Percentiles rank a stretch among this genome's conserved stretches.
phyloP scores from a whole-genome alignment of 2,888 invertebrate species.

The Aleiodes testaceus region DNA sequence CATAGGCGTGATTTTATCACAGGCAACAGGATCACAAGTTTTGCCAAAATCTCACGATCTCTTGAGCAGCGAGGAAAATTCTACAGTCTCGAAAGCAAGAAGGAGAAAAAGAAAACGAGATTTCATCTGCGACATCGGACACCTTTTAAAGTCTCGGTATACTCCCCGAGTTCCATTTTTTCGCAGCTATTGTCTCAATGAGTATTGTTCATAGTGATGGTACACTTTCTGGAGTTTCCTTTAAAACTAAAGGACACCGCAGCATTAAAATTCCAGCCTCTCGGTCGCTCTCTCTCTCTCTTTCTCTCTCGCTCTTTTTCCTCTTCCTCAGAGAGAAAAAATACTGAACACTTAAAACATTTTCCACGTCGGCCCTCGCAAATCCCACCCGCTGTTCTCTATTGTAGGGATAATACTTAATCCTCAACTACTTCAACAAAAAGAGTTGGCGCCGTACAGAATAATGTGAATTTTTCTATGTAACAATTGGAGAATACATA shows the following conservation, averaged over 20 bases:
- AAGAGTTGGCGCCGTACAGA: conserved; percentile 67
- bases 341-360: background rate
- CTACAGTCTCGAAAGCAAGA: background rate
- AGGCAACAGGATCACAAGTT: conserved; percentile 23
- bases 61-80: conserved; percentile 10
- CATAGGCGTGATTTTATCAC: conserved; percentile 27
- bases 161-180: conserved; percentile 39
- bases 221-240: conserved; percentile 5
- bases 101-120: conserved; percentile 21
- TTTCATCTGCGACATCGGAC: conserved; percentile 44
- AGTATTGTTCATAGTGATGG: conserved; percentile 41
- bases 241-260: conserved; percentile 41
- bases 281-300: conserved; percentile 14
- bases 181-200: conserved; percentile 45
- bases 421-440: conserved; percentile 61
- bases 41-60: conserved; percentile 15
- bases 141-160: conserved; percentile 44
- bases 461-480: conserved; percentile 62
- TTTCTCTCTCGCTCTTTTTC: conserved; percentile 20
- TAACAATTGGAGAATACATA: conserved; percentile 51
- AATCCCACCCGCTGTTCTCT: conserved; percentile 47
- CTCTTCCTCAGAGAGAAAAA: background rate
- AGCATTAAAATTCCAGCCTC: conserved; percentile 32
- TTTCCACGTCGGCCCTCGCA: conserved; percentile 4
- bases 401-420: conserved; percentile 59